phyloP scores from a whole-genome alignment of 2,888 invertebrate genomes.

The Orgyia antiqua region DNA sequence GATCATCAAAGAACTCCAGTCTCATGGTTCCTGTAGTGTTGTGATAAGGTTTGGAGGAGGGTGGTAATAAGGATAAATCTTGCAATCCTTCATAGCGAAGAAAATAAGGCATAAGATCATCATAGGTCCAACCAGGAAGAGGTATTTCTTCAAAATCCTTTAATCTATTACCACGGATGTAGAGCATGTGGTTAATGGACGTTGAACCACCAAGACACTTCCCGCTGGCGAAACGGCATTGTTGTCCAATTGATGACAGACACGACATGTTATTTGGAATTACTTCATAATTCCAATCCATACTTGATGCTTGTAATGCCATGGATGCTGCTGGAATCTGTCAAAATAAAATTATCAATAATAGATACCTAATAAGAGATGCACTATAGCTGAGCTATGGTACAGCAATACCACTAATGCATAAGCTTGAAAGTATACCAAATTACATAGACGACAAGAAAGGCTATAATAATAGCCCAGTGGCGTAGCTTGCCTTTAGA shows the following conservation, averaged over 20 bases:
- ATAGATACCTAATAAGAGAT: no score
- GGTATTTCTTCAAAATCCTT: conserved; percentile 45
- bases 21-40: conserved; percentile 44
- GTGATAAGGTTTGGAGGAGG: conserved; percentile 41
- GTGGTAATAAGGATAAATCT: conserved; percentile 31
- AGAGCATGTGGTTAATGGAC: conserved; percentile 55
- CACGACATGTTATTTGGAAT: conserved; percentile 37
- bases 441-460: no score
- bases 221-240: conserved; percentile 48
- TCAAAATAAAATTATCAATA: neutral
- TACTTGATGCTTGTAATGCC: neutral
- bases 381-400: no score
- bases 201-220: conserved; percentile 57
- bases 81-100: conserved; percentile 46
- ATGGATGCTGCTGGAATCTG: conserved; percentile 1
- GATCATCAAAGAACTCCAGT: conserved; percentile 35
- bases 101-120: conserved; percentile 47
- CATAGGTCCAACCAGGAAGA: conserved; percentile 47
- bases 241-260: conserved; percentile 29
- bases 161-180: conserved; percentile 42
- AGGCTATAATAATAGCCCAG: no score
- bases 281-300: conserved; percentile 5
- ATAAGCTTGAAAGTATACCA: no score
- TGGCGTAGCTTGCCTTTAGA: no score
- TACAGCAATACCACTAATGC: no score